A percentile compares a stretch with the other conserved stretches of the same genome.
These are phyloP conservation scores for Tetrax tetrax DNA, from an alignment of 2,113 vertebrate genomes.

Conservation along the genomic window DNA sequence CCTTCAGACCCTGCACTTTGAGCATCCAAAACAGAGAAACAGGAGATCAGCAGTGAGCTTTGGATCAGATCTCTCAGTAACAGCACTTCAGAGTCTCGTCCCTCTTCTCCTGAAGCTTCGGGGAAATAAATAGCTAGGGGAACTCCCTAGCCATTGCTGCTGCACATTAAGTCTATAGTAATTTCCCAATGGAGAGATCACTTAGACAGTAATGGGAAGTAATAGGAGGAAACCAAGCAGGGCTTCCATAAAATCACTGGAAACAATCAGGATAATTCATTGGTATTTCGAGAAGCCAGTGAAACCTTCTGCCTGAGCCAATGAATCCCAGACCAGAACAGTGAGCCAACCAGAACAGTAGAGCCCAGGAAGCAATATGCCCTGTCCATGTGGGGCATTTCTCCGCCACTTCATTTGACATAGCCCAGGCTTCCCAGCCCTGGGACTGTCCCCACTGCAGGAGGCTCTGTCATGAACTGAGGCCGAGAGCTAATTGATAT, in stretches of 20 bases:
- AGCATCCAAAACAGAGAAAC: background rate
- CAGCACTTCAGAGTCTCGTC: background rate
- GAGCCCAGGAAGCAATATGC: background rate
- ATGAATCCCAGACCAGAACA: background rate
- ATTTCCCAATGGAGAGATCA: conserved; percentile 59
- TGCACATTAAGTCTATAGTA: conserved; percentile 32
- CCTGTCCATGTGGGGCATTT: background rate
- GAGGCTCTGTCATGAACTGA: background rate
- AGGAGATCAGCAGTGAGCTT: background rate
- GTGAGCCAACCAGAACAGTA: background rate
- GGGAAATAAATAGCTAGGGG: conserved; percentile 33
- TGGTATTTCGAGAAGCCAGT: conserved; percentile 19
- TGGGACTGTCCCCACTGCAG: background rate
- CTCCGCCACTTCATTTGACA: background rate
- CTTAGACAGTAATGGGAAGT: conserved; percentile 58
- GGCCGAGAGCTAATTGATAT: background rate
- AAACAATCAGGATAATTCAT: conserved; percentile 40
- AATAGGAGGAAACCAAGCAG: conserved; percentile 37
- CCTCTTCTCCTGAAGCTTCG: conserved; percentile 14
- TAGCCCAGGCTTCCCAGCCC: background rate
- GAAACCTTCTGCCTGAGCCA: background rate
- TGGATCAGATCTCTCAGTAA: background rate
- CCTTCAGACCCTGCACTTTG: background rate
- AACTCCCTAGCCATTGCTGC: conserved; percentile 16
- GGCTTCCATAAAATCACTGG: conserved; percentile 45